Percentiles rank a stretch among this genome's conserved stretches.
phyloP scores from a whole-genome alignment of 2,888 invertebrate genomes.

The Calameuta pallipes region DNA sequence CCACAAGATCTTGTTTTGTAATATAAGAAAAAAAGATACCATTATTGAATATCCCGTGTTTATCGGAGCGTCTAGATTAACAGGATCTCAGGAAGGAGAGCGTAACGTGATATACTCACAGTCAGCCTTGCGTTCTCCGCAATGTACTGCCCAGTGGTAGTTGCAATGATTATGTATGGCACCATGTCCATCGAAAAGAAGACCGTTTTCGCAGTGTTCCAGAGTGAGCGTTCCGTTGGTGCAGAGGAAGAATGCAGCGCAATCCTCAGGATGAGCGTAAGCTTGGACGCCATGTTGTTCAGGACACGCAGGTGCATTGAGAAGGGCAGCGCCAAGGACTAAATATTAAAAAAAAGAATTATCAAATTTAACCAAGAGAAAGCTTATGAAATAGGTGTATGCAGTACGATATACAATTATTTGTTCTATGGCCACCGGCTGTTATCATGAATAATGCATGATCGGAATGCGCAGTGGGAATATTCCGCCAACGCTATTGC shows the following conservation, averaged over 20 bases:
- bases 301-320: constrained; percentile 81
- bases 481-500: not conserved
- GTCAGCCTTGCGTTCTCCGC: constrained; percentile 83
- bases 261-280: constrained; percentile 88
- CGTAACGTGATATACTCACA: constrained; percentile 70
- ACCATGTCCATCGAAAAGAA: constrained; percentile 91
- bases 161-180: constrained; percentile 92
- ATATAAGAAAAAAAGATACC: not conserved
- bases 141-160: constrained; percentile 93
- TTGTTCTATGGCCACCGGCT: not conserved
- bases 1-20: not conserved
- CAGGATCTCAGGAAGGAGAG: constrained; percentile 9
- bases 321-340: constrained; percentile 74
- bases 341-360: constrained; percentile 47
- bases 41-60: not conserved
- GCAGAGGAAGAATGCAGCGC: constrained; percentile 91
- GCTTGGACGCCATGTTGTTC: constrained; percentile 84
- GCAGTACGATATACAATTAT: not conserved
- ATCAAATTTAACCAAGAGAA: not conserved
- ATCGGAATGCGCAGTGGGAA: not conserved
- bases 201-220: constrained; percentile 92
- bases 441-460: not conserved
- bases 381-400: not conserved
- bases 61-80: not conserved
- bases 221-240: constrained; percentile 90